Base-by-base conservation (phyloP, 2,797 vertebrate genomes). In the Alca torda region DNA sequence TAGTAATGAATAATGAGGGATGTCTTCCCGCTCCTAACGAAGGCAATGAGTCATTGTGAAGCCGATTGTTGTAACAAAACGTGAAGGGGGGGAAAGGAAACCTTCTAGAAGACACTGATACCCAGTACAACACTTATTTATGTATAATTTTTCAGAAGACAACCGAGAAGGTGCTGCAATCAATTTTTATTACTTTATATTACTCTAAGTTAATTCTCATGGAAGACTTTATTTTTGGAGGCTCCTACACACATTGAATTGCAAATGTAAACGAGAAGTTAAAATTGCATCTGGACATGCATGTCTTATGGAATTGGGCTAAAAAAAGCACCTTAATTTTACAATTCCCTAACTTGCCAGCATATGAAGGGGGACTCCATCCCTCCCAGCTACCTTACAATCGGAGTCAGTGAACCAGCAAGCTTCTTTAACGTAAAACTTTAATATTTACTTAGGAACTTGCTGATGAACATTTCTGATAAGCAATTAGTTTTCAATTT, bases 1-100 rank as follows among this genome's bases (percentile, higher is more conserved):
- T 67, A 60, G 56, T 89, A 92, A 97, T 95, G 96, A 97, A 86
- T 95, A 82, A 96, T 96, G 96, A 97, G 92, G 79, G 89, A 96
- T 95, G 90, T 94, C 96, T 96, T 95, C 92, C 89, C 41, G 39
- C 81, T 96, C 61, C 95, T 96, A 93, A 96, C 48, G 74, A 91
- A 95, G 95, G 94, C 87, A 97, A 89, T 94, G 96, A 97, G 87
- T 96, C 93, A 96, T 74, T 63, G 84, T 87, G 95, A 84, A 93
- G 91, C 83, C 24, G 35, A 84, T 75, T 92, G 95, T 78, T 70
- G 94, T 10, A 88, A 74, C 4, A 6, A 88, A 75, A 90, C n/a
- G 60, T 23, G 67, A 68, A 92, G 35, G 56, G 50, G 56, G 69
- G 60, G 16, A 68, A 53, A 93, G 73, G 76, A 81, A 90, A 86